Conservation (phyloP, 2,113 vertebrate species). For the Semicossyphus pulcher region DNA sequence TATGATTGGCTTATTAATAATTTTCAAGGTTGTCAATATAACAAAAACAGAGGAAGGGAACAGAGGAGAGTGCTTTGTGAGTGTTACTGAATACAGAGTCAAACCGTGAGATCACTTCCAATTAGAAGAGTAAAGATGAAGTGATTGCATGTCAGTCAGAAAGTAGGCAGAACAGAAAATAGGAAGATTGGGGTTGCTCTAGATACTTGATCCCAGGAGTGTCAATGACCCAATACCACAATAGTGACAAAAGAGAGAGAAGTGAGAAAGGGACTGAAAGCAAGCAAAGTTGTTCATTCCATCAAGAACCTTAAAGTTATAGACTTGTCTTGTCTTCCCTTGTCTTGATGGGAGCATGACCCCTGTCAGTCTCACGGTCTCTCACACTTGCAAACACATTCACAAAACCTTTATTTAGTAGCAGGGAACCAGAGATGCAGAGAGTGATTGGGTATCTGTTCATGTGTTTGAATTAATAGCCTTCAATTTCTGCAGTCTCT, state of each 20-base stretch:
- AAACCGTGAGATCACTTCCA: constrained; percentile 24
- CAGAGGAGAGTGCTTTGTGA: neutral
- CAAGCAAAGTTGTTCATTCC: constrained; percentile 26
- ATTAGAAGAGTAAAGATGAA: constrained; percentile 52
- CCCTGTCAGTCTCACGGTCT: neutral
- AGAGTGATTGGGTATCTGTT: constrained; percentile 11
- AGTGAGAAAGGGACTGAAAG: constrained; percentile 26
- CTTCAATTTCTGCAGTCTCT: constrained; percentile 20
- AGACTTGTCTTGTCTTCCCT: constrained; percentile 39
- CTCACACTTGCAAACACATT: neutral
- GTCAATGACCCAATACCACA: constrained; percentile 74
- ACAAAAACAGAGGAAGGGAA: neutral
- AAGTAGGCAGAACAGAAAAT: constrained; percentile 63
- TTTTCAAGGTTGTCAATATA: neutral
- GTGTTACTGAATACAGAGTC: constrained; percentile 15
- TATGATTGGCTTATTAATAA: constrained; percentile 26
- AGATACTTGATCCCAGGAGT: constrained; percentile 78
- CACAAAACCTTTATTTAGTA: constrained; percentile 3
- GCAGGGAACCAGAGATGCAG: constrained; percentile 24
- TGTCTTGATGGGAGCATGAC: neutral
- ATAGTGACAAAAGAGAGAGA: constrained; percentile 32
- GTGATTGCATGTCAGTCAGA: constrained; percentile 48
- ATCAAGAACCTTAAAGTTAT: constrained; percentile 40
- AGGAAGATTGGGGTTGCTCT: constrained; percentile 75
- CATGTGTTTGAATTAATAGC: constrained; percentile 27